Evolutionary conservation across 2,888 invertebrate species (phyloP), one percentile per base, ranked within the genome.

Genomic region (Eupithecia vulgata): DNA sequence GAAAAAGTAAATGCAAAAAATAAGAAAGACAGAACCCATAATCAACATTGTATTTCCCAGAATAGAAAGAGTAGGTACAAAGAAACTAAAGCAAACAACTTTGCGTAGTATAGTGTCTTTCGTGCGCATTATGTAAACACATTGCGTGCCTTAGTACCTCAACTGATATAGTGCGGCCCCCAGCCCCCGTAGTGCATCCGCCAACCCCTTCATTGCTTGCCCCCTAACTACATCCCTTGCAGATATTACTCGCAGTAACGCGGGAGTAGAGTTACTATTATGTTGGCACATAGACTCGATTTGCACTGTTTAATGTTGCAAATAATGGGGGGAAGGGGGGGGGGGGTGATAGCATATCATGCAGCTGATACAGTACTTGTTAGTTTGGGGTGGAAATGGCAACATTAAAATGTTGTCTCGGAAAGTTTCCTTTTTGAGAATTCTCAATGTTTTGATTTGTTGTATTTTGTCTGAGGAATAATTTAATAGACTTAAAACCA

Each of bases 301-400:
- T 78, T 77, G 77, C 76, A 67, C 76, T 76, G 78, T 80, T 78
- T 79, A 80, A 79, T 79, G 79, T 74, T 40, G 72, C 77, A 67
- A 78, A 72, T 78, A 79, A 80, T 74, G 77, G 70, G 4, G 30
- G 30, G 4, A 30, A 4, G 37, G 64, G 13, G 77, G 66, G 21
- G 65, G 65, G n/a, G 62, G 65, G 21, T 35, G 64, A 65, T 25
- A 65, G 65, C 65, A 65, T 40, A 65, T 65, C 65, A 65, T 65
- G 12, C 34, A 6, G 30, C 34, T 7, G 15, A 37, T 37, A 37
- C 37, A 64, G 30, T 21, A 35, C 21, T 37, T 37, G 64, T 64
- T 64, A 37, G 35, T n/a, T 37, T 64, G n/a, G 37, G 21, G 37
- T n/a, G 35, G 21, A 17, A n/a, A 64, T 64, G 40, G 65, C 25